Base-by-base conservation (phyloP, 2,797 vertebrate species). In the Periparus ater region DNA sequence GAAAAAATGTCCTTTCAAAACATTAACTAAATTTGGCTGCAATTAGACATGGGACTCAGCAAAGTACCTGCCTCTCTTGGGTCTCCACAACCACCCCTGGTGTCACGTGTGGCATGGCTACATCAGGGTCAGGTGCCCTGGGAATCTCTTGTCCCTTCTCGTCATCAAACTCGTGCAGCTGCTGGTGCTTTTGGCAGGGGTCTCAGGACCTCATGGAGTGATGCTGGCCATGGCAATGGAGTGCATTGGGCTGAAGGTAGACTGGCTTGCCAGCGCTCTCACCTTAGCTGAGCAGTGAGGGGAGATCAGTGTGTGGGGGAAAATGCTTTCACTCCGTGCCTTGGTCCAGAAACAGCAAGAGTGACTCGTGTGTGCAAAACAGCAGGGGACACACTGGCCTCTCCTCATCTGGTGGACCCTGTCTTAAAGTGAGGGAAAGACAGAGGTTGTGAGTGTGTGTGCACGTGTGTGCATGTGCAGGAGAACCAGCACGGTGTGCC, bases 391-490 rank as follows among this genome's bases (percentile, higher is more conserved):
- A 44, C 63, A 15, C 38, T 2, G 22, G 54, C 32, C 42, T 61
- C 34, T 73, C 38, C 55, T 67, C 10, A 0, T 57, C 55, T 36
- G 77, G 17, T 32, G 27, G 73, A 44, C 75, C 71, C 9, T 6
- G 48, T 38, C n/a, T 21, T 1, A 1, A 75, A 40, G n/a, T 1
- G 17, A 82, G 53, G 47, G 55, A 19, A 80, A 22, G 42, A 26
- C 72, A 30, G 44, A 58, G 63, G n/a, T 55, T 29, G 45, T 13
- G 54, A 38, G 45, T 1, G 15, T 13, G 51, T 1, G 32, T 4
- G 19, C 42, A 19, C 1, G 0, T 0, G 2, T 13, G 44, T 38
- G 78, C 2, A 1, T 9, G 50, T 1, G 29, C 9, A n/a, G 55
- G 34, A 2, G 5, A 51, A 18, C 0, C 4, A 76, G 58, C 1